Evolutionary conservation across 2,113 vertebrate genomes (phyloP).

Genomic region (Antechinus stuartii): DNA sequence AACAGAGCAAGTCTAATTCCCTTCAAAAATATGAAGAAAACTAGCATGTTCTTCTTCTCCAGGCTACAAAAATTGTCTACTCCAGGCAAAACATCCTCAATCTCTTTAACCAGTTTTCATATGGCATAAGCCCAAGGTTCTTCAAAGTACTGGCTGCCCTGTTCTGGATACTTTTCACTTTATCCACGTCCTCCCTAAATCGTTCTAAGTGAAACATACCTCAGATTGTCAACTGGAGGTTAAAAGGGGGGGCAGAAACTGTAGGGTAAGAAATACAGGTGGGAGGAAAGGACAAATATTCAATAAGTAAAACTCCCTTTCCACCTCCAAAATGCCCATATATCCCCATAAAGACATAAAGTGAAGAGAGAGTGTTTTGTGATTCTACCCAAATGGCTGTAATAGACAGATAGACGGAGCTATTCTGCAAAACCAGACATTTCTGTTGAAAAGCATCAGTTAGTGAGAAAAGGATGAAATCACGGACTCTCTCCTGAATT

Average conservation of each 20-base stretch:
- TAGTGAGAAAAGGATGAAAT: not conserved
- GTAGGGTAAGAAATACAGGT: not conserved
- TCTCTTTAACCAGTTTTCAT: not conserved
- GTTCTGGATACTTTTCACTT: not conserved
- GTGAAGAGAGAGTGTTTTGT: not conserved
- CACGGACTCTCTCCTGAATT: not conserved
- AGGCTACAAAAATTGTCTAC: not conserved
- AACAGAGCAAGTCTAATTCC: not conserved
- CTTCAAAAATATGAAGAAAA: not conserved
- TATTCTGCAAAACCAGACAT: not conserved
- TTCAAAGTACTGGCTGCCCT: not conserved
- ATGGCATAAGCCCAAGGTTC: not conserved
- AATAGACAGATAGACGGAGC: not conserved
- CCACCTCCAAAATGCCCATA: not conserved
- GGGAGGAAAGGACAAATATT: not conserved
- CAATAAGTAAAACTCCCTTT: not conserved
- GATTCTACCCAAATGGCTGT: not conserved
- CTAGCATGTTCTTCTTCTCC: not conserved
- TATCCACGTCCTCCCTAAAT: not conserved
- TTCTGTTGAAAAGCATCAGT: slow-evolving; percentile 11
- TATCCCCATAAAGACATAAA: not conserved
- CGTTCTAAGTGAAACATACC: not conserved
- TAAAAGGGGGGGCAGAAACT: not conserved
- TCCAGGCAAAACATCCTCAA: not conserved
- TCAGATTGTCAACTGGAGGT: not conserved